Base-by-base conservation (phyloP, 1,140 invertebrate species). In the Zaprionus tsacasi region DNA sequence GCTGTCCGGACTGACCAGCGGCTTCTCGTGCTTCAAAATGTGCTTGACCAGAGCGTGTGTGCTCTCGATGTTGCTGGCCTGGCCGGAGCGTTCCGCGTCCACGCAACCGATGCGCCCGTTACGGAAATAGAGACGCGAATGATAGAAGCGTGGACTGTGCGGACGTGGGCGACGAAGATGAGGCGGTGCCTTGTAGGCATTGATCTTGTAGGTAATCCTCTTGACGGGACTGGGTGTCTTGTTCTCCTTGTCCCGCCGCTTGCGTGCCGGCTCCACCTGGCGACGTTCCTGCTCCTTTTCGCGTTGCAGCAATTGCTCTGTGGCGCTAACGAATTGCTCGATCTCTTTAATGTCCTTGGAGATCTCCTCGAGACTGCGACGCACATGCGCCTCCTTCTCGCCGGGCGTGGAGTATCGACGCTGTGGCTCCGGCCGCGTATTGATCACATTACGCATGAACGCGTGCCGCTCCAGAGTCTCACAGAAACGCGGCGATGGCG, bases 21-120 rank as follows among this genome's bases (percentile, higher is more conserved):
- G 92, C 71, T 91, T 92, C 58, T 92, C 91, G 33, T 92, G 80
- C 63, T 91, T 71, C 12, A 92, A 59, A 48, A 93, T 93, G 56
- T 92, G 79, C 73, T 93, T 93, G 17, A 93, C 91, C 66, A 93
- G 57, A 0, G 87, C 91, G 64, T 92, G 91, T 0, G 92, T 93
- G 60, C 88, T 82, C 13, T 92, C 87, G 15, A 93, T 86, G 77
- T 93, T 91, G 43, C 89, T 81, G 1, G 68, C 45, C 58, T 91
- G 88, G 0, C 76, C 65, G 0, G 40, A 48, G 27, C 87, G 85
- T n/a, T 92, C 78, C 1, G 91, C 79, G 30, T 91, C 92, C 25
- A 91, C 74, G 60, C 92, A 93, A 4, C 92, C 92, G n/a, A 93
- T 93, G 36, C 81, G 76, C 0, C 92, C 92, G 48, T 93, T 93